Evolutionary conservation across 2,888 invertebrate species (phyloP), one percentile per base, ranked within the genome.

Genomic region (Drosophila birchii): DNA sequence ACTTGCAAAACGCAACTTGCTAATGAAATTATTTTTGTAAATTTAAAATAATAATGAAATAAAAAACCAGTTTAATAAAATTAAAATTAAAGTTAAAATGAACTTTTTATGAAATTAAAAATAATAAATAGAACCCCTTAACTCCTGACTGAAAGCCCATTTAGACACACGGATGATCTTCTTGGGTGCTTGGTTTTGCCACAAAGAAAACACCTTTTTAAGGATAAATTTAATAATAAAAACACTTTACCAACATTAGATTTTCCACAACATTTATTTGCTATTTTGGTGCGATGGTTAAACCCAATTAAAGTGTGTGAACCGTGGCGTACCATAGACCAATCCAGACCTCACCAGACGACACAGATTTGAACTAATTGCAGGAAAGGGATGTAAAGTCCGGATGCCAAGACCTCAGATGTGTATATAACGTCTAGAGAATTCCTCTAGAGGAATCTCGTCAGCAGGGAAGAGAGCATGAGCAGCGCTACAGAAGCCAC

Each of bases 401-500:
- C 16, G 39, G 18, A 16, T 43, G 23, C 29, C 23, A 11, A 20
- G 20, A 51, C 36, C 51, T 51, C 51, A 36, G 6, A 36, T 20
- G 51, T 23, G 16, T 36, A 29, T 11, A 26, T 41, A 1, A 39
- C 5, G 32, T 16, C 7, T 2, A 14, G 14, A 16, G 6, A 20
- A 16, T 1, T 23, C 2, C 26, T 5, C 55, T 56, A 56, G 23
- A 83, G 67, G 11, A 78, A 64, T 9, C 76, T 69, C 12, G 74
- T 61, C 12, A 69, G 12, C 20, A 78, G 7, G 16, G 67, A 57
- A 12, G 83, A 78, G 11, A 80, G 7, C 41, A 84, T 45, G 0
- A 86, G 62, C 38, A 84, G 29, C 1, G 45, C 34, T 3, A 79
- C 9, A 18, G 87, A 84, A 9, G 70, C 76, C 14, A 79, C 39